Percentiles rank a stretch among this genome's conserved stretches.
Conservation (phyloP, 2,888 invertebrate species). For the Hyposoter dolosus region DNA sequence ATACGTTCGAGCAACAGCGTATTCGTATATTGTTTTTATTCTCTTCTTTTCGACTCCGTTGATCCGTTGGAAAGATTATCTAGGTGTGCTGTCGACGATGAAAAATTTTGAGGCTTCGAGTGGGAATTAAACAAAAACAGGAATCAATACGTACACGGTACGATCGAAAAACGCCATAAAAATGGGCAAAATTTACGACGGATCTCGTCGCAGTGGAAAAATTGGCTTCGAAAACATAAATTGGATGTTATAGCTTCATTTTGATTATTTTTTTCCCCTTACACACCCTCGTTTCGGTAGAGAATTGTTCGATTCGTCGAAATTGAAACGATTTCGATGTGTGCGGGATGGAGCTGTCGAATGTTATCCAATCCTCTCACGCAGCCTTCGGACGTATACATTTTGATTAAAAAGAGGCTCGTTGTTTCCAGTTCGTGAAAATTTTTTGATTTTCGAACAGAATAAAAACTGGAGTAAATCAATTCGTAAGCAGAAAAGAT, state of each 20-base stretch:
- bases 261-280: constrained; percentile 13
- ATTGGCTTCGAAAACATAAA: constrained; percentile 22
- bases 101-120: constrained; percentile 23
- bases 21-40: constrained; percentile 8
- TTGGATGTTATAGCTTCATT: constrained; percentile 24
- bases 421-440: background rate
- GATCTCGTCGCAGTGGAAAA: constrained; percentile 1
- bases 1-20: constrained; percentile 14
- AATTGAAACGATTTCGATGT: constrained; percentile 6
- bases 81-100: constrained; percentile 41
- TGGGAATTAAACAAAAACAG: constrained; percentile 5
- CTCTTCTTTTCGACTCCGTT: constrained; percentile 28
- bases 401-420: background rate
- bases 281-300: background rate
- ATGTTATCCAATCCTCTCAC: background rate
- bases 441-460: background rate
- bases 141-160: constrained; percentile 1
- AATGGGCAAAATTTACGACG: constrained; percentile 41
- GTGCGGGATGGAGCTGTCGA: background rate
- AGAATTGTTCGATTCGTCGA: background rate
- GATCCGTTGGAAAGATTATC: constrained; percentile 32
- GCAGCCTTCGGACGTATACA: background rate
- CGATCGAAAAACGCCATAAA: constrained; percentile 30
- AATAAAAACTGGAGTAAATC: background rate
- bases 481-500: background rate